phyloP scores from a whole-genome alignment of 2,797 vertebrate genomes.

The Aeoliscus strigatus region DNA sequence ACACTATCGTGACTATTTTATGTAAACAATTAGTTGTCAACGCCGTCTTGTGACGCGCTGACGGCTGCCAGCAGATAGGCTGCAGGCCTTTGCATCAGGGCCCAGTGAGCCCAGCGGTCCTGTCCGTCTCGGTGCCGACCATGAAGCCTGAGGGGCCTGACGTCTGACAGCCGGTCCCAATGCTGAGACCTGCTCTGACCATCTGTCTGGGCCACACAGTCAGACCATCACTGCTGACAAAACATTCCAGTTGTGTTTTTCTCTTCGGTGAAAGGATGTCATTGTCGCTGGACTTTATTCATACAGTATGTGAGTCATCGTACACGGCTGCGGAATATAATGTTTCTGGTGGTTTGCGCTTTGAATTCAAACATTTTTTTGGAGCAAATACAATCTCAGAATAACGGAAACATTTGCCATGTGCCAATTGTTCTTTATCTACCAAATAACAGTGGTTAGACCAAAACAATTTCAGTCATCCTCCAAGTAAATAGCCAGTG shows the following conservation, averaged over 20 bases:
- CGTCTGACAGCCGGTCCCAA: constrained; percentile 56
- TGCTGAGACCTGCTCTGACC: constrained; percentile 44
- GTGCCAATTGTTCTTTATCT: too few relatives aligned
- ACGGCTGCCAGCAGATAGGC: constrained; percentile 29
- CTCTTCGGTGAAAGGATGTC: constrained; percentile 5
- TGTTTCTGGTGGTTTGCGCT: too few relatives aligned
- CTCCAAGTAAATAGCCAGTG: background rate
- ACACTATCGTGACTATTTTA: constrained; percentile 8
- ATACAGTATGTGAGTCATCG: too few relatives aligned
- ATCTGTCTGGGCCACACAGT: constrained; percentile 39
- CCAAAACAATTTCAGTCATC: too few relatives aligned
- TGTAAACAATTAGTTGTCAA: constrained; percentile 33
- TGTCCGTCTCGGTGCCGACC: constrained; percentile 27
- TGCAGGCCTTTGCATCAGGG: constrained; percentile 20
- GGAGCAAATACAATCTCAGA: too few relatives aligned
- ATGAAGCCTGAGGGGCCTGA: constrained; percentile 30
- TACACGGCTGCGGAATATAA: too few relatives aligned
- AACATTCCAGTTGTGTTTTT: constrained; percentile 18
- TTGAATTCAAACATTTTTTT: too few relatives aligned
- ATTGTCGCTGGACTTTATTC: constrained; percentile 4
- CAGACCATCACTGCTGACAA: constrained; percentile 37
- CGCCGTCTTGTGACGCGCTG: constrained; percentile 6
- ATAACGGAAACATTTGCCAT: too few relatives aligned
- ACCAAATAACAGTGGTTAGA: too few relatives aligned
- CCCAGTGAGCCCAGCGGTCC: constrained; percentile 13